A percentile compares a stretch with the other conserved stretches of the same genome.
Conservation (phyloP, 2,888 invertebrate species). For the Malthinus flaveolus region DNA sequence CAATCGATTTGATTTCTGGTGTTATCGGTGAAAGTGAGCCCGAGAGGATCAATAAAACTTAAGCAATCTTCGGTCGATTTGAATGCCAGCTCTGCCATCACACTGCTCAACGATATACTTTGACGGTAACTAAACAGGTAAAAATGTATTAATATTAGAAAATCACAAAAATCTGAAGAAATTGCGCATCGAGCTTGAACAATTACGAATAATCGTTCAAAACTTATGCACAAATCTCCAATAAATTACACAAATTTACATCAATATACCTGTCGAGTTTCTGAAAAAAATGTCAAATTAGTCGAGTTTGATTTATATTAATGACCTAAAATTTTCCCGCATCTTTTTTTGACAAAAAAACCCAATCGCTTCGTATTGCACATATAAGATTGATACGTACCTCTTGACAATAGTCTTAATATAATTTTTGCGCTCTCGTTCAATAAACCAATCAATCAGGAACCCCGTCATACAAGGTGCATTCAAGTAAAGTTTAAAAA, state of each 20-base stretch:
- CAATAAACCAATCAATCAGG: slow-evolving; percentile 97
- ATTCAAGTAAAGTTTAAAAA: slow-evolving; percentile 86
- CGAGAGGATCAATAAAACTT: slow-evolving; percentile 85
- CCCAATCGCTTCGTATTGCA: background rate
- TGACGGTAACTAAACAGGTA: slow-evolving; percentile 84
- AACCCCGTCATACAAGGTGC: slow-evolving; percentile 96
- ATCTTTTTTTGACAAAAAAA: background rate
- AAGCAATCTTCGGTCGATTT: slow-evolving; percentile 79
- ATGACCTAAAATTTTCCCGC: background rate
- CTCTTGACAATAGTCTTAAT: slow-evolving; percentile 93
- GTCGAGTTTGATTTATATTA: background rate
- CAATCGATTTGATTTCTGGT: slow-evolving; percentile 83
- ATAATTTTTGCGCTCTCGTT: slow-evolving; percentile 90
- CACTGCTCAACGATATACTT: slow-evolving; percentile 82
- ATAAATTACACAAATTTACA: background rate
- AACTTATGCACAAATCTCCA: background rate
- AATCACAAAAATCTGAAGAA: no score
- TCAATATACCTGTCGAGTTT: background rate
- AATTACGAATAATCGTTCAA: background rate
- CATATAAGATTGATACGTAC: slow-evolving; percentile 67
- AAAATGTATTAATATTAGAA: slow-evolving; percentile 16
- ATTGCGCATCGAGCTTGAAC: background rate
- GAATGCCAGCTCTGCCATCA: slow-evolving; percentile 88
- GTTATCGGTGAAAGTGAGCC: slow-evolving; percentile 71
- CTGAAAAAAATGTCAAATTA: background rate